Percentiles rank a stretch among this genome's conserved stretches.
phyloP scores from a whole-genome alignment of 1,140 invertebrate species.

The Coenobita brevimanus region DNA sequence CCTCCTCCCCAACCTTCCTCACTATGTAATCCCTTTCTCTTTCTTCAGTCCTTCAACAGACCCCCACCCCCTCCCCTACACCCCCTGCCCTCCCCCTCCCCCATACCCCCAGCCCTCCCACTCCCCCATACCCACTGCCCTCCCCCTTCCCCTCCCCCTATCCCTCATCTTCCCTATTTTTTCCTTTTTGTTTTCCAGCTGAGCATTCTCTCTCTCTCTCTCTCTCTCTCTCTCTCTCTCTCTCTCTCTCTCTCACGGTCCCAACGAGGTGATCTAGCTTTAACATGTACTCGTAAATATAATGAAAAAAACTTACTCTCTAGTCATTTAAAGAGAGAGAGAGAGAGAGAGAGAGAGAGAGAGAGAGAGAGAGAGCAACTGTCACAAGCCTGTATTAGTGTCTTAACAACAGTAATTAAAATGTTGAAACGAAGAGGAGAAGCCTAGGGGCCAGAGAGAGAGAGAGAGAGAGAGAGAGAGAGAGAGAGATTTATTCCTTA shows the following conservation, averaged over 20 bases:
- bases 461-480: too few relatives aligned
- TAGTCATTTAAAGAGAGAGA: background rate
- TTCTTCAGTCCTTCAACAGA: too few relatives aligned
- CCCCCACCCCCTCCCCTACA: background rate
- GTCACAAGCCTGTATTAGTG: too few relatives aligned
- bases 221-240: constrained; percentile 1
- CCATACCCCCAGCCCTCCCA: background rate
- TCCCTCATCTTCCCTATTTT: background rate
- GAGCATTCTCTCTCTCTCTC: background rate
- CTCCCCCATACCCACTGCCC: background rate
- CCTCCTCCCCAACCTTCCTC: too few relatives aligned
- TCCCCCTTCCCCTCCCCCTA: background rate
- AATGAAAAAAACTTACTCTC: too few relatives aligned
- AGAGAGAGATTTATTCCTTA: too few relatives aligned
- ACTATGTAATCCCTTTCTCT: too few relatives aligned
- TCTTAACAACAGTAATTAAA: too few relatives aligned
- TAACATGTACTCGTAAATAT: too few relatives aligned
- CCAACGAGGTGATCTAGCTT: too few relatives aligned
- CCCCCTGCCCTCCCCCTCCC: background rate
- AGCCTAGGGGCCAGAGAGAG: too few relatives aligned
- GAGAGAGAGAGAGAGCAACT: background rate
- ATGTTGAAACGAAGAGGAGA: too few relatives aligned
- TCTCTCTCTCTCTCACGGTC: background rate
- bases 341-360: constrained; percentile 1
- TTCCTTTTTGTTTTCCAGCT: background rate